Conservation (phyloP, 2,797 vertebrate genomes). For the Poecile montanus region DNA sequence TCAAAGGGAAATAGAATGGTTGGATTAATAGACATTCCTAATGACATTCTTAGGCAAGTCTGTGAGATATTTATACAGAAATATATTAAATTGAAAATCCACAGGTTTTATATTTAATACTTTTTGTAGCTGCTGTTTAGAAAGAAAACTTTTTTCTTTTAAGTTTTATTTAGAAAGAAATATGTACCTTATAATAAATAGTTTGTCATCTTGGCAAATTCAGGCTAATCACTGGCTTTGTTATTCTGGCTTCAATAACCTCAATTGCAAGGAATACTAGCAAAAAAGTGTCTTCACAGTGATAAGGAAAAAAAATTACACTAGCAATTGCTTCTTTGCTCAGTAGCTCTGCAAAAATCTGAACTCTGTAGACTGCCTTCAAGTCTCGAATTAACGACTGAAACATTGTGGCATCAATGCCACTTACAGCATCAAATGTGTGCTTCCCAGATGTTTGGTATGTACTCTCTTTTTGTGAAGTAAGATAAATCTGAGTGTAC, state of each 20-base stretch:
- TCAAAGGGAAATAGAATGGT: not conserved
- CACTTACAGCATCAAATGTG: not conserved
- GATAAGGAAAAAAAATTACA: not conserved
- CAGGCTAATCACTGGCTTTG: not conserved
- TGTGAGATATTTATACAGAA: conserved; percentile 10
- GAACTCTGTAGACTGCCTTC: not conserved
- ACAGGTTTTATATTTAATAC: not conserved
- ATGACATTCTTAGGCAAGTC: not conserved
- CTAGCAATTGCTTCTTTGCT: not conserved
- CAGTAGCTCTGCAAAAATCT: not conserved
- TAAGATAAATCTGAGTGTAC: not conserved
- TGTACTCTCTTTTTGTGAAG: not conserved
- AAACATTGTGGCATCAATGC: not conserved
- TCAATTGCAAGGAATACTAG: not conserved
- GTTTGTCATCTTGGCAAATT: conserved; percentile 1
- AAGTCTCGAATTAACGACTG: not conserved
- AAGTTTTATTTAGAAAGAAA: not conserved
- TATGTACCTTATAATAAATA: not conserved
- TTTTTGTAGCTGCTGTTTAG: not conserved
- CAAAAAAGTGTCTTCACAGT: not conserved
- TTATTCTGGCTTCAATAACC: conserved; percentile 18
- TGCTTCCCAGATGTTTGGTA: not conserved
- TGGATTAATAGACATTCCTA: not conserved
- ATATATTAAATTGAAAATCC: not conserved
- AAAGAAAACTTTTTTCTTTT: not conserved